Base-by-base conservation (phyloP, 2,797 vertebrate genomes). In the Pseudopleuronectes americanus region DNA sequence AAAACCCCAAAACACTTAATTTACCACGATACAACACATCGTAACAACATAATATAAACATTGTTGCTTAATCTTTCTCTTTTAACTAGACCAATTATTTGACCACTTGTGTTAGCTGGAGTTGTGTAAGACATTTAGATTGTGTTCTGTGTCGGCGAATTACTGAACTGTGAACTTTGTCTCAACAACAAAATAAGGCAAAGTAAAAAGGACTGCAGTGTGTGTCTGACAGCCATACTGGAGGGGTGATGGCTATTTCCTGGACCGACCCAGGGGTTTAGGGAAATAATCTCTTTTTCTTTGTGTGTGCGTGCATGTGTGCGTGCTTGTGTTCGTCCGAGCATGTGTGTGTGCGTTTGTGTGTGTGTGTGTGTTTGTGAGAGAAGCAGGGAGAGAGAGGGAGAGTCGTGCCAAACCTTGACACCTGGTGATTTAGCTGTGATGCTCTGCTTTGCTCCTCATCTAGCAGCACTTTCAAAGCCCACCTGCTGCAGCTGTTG, bases 401-500 rank as follows among this genome's bases (percentile, higher is more conserved):
- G 12, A 33, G 17, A 68, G 60, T 36, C 6, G 9, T 79, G 70
- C 54, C 73, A 76, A 28, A 53, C 47, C 52, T 57, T 83, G 70
- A 76, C 69, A 75, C 70, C 2, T 64, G 28, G 61, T 70, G 53
- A 83, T 84, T 68, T 80, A 48, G 24, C 57, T 60, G 48, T 75
- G 68, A 68, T 8, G 21, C 49, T 67, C 53, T 63, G 48, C 63
- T 76, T 54, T 67, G 65, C 69, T 74, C 63, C 68, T 60, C 26
- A 55, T 74, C 54, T 68, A 47, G 70, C 62, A 59, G 61, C 59
- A n/a, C 24, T 72, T 83, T 71, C 64, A 53, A 53, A 57, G 45
- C 33, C 57, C 58, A 79, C 69, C 76, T 72, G 64, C 71, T 72
- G 59, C 62, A 77, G 71, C 65, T 78, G 65, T 73, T 86, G 63